Conservation (phyloP, 1,140 invertebrate genomes). For the Danaus melanippus region DNA sequence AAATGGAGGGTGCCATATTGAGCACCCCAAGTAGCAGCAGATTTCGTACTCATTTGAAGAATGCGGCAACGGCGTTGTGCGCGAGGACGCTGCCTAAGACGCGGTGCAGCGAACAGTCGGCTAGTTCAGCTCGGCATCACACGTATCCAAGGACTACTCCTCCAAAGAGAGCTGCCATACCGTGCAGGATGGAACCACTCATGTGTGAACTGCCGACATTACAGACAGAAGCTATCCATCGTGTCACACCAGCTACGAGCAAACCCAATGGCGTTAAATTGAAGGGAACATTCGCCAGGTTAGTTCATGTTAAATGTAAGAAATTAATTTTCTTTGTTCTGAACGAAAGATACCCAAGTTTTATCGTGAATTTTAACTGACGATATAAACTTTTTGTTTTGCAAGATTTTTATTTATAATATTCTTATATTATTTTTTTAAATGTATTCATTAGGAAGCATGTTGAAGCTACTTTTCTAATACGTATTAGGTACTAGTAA, state of each 20-base stretch:
- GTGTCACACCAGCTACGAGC: conserved; percentile 24
- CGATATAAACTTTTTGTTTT: no score
- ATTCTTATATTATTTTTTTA: no score
- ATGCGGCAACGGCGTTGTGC: conserved; percentile 63
- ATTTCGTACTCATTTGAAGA: conserved; percentile 63
- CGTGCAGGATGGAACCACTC: conserved; percentile 49
- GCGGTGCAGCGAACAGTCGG: conserved; percentile 39
- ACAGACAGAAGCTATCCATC: conserved; percentile 28
- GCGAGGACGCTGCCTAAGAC: conserved; percentile 58
- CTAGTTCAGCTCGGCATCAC: conserved; percentile 45
- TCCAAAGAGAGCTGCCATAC: conserved; percentile 44
- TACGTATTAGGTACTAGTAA: no score
- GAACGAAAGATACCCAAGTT: no score
- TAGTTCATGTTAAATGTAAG: conserved; percentile 19
- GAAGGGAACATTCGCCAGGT: conserved; percentile 57
- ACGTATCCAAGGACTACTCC: conserved; percentile 64
- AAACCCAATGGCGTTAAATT: conserved; percentile 42
- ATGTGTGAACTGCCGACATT: conserved; percentile 32
- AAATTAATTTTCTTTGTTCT: not conserved
- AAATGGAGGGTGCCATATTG: conserved; percentile 68
- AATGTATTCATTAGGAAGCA: no score
- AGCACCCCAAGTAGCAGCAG: conserved; percentile 56
- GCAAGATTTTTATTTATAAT: no score
- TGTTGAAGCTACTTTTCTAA: no score
- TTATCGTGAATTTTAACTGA: no score